Percentiles rank a stretch among this genome's conserved stretches.
Conservation (phyloP, 2,888 invertebrate species). For the Pseudococcus viburni region DNA sequence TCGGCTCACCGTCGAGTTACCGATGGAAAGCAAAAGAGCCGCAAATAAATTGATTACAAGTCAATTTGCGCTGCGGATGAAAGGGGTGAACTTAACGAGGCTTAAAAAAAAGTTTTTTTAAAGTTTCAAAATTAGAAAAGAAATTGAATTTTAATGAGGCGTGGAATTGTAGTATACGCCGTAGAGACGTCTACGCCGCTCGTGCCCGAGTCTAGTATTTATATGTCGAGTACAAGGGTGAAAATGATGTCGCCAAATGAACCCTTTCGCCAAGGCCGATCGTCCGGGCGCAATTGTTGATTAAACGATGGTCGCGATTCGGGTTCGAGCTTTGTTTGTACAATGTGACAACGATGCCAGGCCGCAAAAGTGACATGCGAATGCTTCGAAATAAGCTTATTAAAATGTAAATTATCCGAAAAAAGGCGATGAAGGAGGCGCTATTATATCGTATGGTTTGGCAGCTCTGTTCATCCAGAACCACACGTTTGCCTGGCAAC, state of each 20-base stretch:
- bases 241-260: constrained; percentile 53
- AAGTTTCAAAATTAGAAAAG: constrained; percentile 67
- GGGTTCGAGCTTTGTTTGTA: constrained; percentile 42
- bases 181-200: neutral
- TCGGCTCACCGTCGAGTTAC: neutral
- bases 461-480: neutral
- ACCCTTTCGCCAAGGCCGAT: constrained; percentile 56
- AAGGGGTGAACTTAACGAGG: constrained; percentile 62
- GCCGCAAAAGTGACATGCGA: constrained; percentile 62
- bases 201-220: neutral
- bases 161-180: constrained; percentile 57
- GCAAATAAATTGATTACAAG: constrained; percentile 66
- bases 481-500: neutral
- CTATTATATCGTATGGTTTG: constrained; percentile 18
- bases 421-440: neutral
- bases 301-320: constrained; percentile 29
- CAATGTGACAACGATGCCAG: neutral
- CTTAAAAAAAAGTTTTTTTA: constrained; percentile 64
- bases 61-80: constrained; percentile 60
- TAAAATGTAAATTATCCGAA: constrained; percentile 62
- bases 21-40: constrained; percentile 63
- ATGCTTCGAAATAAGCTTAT: constrained; percentile 45
- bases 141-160: constrained; percentile 66
- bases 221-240: constrained; percentile 39
- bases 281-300: neutral